Evolutionary conservation across 2,113 vertebrate species (phyloP).

Genomic region (Echinops telfairi): DNA sequence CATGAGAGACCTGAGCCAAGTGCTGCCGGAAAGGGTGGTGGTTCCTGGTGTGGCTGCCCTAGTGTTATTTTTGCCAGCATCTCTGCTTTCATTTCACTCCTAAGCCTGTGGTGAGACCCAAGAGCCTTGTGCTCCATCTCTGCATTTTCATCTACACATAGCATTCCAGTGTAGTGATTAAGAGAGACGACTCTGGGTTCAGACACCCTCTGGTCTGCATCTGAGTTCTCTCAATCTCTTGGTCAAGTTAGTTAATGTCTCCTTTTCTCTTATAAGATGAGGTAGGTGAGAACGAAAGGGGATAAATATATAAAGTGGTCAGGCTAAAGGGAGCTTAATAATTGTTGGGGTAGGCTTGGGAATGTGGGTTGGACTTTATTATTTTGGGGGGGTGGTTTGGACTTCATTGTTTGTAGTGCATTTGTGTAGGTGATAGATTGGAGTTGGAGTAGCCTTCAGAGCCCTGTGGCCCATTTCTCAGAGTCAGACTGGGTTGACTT

Average conservation of each 20-base stretch:
- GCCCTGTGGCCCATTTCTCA: constrained; percentile 16
- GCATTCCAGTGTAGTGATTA: neutral
- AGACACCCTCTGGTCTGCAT: neutral
- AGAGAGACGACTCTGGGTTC: neutral
- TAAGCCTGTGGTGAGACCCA: neutral
- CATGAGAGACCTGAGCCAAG: neutral
- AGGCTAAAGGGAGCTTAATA: neutral
- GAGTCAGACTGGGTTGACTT: neutral
- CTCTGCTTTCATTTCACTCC: constrained; percentile 8
- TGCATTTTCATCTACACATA: neutral
- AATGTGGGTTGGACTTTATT: neutral
- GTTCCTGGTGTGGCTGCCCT: neutral
- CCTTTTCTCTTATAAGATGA: constrained; percentile 49
- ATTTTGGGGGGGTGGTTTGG: neutral
- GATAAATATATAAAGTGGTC: neutral
- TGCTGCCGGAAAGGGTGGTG: neutral
- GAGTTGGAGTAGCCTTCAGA: neutral
- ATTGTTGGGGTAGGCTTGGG: neutral
- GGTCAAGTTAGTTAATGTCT: constrained; percentile 15
- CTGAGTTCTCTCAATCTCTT: constrained; percentile 34
- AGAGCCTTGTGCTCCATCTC: neutral
- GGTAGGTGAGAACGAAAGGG: constrained; percentile 14
- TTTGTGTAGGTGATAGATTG: neutral
- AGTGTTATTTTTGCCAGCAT: neutral
- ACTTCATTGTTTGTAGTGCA: neutral